Evolutionary conservation across 30 jellyfish, hydroid and myxozoan species (phyloP), one percentile per base, ranked within the genome.

Genomic region (Cassiopea xamachana): DNA sequence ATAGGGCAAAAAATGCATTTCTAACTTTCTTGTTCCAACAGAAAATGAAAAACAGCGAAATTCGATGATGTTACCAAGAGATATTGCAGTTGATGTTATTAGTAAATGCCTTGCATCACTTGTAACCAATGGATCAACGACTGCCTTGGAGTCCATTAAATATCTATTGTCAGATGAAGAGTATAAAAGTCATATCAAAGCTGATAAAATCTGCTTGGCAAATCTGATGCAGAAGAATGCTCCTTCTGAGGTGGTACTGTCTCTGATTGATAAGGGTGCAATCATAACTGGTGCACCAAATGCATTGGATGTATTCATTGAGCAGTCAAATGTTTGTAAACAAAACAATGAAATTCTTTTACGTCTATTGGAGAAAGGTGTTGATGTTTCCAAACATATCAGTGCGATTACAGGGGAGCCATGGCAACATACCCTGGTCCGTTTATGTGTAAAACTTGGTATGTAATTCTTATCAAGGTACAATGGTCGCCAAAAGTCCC

Each of bases 381-480:
- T 51, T 19, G 92, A 84, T 84, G 80, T 84, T 14, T 49, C 79
- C 68, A 51, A n/a, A 0, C 72, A 59, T 58, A 71, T 84, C 43
- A 46, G 60, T n/a, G 80, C 5, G 3, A 67, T 6, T 16, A 14
- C 47, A 1, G 9, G 62, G n/a, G 92, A 84, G 43, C 85, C 85
- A 14, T 60, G 62, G 60, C 77, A 47, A 10, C 84, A 69, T 55
- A 55, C 62, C 1, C 58, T 84, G 39, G 48, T 84, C 45, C 84
- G 86, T 47, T 39, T 79, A 55, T 71, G 80, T 39, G 55, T 79
- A 7, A 50, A 59, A 45, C 88, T 49, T 44, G 76, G 73, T 48
- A 69, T 58, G 84, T 1, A 3, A 1, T 15, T 43, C 90, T 4
- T 1, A n/a, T 27, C 39, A 27, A 27, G 39, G 39, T 27, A 27